Percentiles rank a stretch among this genome's conserved stretches.
These are phyloP conservation scores for Leucoraja ocellata DNA, from an alignment of 2,797 vertebrate species.

Conservation along the genomic window DNA sequence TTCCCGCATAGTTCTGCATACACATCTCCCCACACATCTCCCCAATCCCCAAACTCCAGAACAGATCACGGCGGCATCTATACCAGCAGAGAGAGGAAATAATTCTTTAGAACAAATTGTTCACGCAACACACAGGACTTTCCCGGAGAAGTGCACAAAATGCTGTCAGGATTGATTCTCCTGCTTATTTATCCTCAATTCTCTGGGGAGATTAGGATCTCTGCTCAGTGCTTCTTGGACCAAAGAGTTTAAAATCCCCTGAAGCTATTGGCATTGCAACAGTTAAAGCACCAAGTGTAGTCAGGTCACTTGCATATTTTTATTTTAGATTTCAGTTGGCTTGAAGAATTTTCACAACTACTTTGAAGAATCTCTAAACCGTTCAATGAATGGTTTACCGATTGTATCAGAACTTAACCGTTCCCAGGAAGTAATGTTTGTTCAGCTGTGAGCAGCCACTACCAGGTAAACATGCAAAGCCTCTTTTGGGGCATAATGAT, in stretches of 20 bases:
- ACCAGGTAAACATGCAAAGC: neutral
- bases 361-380: neutral
- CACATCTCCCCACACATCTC: too few species aligned
- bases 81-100: neutral
- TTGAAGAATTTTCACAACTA: constrained; percentile 9
- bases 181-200: neutral
- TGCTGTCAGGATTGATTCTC: constrained; percentile 14
- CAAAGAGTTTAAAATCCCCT: neutral
- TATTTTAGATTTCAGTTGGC: neutral
- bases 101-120: neutral
- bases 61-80: neutral
- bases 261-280: neutral
- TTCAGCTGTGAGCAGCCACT: neutral
- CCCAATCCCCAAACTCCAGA: neutral
- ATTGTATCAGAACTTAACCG: neutral
- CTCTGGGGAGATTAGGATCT: neutral
- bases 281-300: neutral
- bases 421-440: constrained; percentile 8
- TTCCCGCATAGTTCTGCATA: neutral
- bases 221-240: neutral
- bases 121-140: neutral
- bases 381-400: neutral
- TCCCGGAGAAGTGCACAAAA: constrained; percentile 3
- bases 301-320: neutral
- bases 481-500: neutral